A percentile compares a stretch with the other conserved stretches of the same genome.
Evolutionary conservation across 2,888 invertebrate genomes (phyloP).

Genomic region (Synanthedon myopaeformis): DNA sequence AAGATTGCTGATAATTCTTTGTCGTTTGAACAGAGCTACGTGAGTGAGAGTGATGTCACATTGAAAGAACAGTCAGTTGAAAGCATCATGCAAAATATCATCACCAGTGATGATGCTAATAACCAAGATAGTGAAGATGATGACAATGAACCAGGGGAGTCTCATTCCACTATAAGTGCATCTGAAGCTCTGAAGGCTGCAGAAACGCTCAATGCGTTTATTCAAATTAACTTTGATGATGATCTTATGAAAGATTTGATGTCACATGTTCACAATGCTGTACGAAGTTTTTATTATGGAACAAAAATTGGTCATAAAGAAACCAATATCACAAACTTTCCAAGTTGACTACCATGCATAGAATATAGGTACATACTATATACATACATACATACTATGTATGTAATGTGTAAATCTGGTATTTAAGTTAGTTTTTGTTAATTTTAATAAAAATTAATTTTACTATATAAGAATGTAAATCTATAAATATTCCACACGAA

Average conservation of each 20-base stretch:
- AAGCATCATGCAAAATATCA: constrained; percentile 16
- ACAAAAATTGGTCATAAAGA: constrained; percentile 10
- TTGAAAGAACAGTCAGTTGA: constrained; percentile 14
- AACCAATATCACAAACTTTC: background rate
- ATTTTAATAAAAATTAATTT: too few species aligned
- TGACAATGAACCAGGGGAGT: constrained; percentile 10
- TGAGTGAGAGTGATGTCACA: constrained; percentile 11
- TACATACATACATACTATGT: too few species aligned
- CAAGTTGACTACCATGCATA: too few species aligned
- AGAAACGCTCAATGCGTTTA: constrained; percentile 9
- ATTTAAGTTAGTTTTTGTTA: too few species aligned
- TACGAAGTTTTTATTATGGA: constrained; percentile 13
- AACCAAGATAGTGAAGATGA: constrained; percentile 12
- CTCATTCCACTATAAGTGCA: constrained; percentile 9
- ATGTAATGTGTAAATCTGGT: too few species aligned
- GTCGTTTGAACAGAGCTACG: constrained; percentile 9
- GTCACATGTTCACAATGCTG: constrained; percentile 13
- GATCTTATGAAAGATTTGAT: constrained; percentile 13
- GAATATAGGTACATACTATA: too few species aligned
- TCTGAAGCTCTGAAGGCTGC: constrained; percentile 13
- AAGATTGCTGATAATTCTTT: constrained; percentile 14
- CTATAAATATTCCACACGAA: too few species aligned
- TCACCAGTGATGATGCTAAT: constrained; percentile 10
- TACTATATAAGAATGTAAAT: too few species aligned
- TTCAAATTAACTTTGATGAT: constrained; percentile 14